These are phyloP conservation scores for Pangasius djambal DNA, from an alignment of 2,797 vertebrate species.

Conservation along the genomic window DNA sequence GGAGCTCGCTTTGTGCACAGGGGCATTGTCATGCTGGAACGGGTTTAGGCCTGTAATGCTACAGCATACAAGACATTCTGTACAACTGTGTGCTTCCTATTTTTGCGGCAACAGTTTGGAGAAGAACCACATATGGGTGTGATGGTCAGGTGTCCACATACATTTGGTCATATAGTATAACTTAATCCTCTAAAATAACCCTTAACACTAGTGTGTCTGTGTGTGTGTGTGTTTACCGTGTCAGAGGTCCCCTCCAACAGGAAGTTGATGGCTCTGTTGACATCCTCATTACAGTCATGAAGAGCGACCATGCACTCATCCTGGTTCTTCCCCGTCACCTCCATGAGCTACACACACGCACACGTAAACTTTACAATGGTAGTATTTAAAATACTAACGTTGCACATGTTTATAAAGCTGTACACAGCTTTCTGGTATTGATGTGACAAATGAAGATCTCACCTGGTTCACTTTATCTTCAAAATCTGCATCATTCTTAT, in stretches of 20 bases:
- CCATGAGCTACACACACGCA: conserved; percentile 84
- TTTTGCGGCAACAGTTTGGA: not conserved
- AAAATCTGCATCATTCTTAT: conserved; percentile 95
- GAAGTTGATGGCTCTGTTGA: conserved; percentile 95
- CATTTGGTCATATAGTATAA: not conserved
- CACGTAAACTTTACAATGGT: not conserved
- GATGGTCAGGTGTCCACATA: not conserved
- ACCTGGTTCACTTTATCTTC: conserved; percentile 98
- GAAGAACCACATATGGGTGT: not conserved
- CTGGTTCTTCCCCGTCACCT: conserved; percentile 95
- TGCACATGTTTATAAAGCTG: not conserved
- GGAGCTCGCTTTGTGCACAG: not conserved
- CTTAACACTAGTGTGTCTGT: not conserved
- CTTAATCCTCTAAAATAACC: not conserved
- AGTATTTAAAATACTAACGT: not conserved
- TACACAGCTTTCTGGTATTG: not conserved
- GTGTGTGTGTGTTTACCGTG: conserved; percentile 75
- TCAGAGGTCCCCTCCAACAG: conserved; percentile 94
- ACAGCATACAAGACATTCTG: not conserved
- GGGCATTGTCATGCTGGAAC: not conserved
- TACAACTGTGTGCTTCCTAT: not conserved
- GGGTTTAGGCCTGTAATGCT: not conserved
- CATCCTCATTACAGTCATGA: conserved; percentile 95
- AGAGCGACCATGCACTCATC: conserved; percentile 96
- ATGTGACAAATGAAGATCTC: conserved; percentile 29